Percentiles rank a stretch among this genome's conserved stretches.
Evolutionary conservation across 35 echinoderm and acorn worm genomes (phyloP).

Genomic region (Lytechinus pictus): DNA sequence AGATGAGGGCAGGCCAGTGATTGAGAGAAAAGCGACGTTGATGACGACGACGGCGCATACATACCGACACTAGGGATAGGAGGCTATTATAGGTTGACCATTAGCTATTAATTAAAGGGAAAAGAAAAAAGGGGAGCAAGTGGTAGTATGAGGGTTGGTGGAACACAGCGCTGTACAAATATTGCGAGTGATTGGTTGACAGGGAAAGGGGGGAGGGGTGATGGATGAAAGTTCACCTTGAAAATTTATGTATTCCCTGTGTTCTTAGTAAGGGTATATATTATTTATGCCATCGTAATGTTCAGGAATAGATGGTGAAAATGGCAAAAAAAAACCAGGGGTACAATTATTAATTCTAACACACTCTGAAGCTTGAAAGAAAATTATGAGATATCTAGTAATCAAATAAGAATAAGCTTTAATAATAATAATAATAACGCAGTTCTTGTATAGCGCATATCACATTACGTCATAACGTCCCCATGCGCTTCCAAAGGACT

Average conservation of each 20-base stretch:
- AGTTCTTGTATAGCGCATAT: too few species aligned
- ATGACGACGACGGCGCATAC: conserved; percentile 24
- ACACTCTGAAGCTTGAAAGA: not conserved
- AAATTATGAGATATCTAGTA: too few species aligned
- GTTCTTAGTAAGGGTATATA: not conserved
- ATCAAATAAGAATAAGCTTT: too few species aligned
- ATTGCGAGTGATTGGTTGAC: not conserved
- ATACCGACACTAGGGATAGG: conserved; percentile 33
- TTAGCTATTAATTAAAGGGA: conserved; percentile 42
- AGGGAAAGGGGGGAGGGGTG: not conserved
- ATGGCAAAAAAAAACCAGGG: not conserved
- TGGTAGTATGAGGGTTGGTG: not conserved
- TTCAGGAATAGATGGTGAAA: not conserved
- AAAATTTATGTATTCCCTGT: not conserved
- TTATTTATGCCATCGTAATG: not conserved
- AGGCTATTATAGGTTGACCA: conserved; percentile 44
- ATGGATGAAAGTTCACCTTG: not conserved
- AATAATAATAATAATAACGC: too few species aligned
- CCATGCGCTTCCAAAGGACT: too few species aligned
- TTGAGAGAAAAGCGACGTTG: not conserved
- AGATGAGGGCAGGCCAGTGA: not conserved
- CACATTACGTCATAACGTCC: too few species aligned
- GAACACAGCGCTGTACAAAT: not conserved
- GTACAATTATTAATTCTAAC: not conserved
- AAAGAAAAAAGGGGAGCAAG: not conserved